phyloP scores from a whole-genome alignment of 1,140 invertebrate species.

The Asbolus verrucosus region DNA sequence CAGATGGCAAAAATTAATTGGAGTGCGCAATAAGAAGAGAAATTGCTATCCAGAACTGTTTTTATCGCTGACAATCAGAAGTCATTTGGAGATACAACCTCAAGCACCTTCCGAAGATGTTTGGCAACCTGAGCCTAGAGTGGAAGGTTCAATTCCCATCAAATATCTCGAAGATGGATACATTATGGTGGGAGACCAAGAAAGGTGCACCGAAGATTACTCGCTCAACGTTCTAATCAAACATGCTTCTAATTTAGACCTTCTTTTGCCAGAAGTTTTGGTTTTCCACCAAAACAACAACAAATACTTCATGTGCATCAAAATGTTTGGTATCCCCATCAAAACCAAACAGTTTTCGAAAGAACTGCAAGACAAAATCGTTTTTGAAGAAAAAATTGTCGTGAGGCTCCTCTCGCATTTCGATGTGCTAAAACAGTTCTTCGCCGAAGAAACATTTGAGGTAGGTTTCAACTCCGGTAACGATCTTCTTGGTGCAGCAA shows the following conservation, averaged over 20 bases:
- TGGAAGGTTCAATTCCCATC: slow-evolving; percentile 31
- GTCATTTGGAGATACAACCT: slow-evolving; percentile 56
- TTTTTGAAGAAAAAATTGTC: slow-evolving; percentile 60
- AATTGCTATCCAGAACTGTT: slow-evolving; percentile 66
- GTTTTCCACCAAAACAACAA: slow-evolving; percentile 56
- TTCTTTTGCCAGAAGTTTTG: slow-evolving; percentile 57
- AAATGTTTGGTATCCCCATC: slow-evolving; percentile 60
- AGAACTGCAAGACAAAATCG: slow-evolving; percentile 54
- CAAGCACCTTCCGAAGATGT: slow-evolving; percentile 2
- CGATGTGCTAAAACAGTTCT: slow-evolving; percentile 55
- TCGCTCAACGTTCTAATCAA: slow-evolving; percentile 57
- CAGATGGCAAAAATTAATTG: slow-evolving; percentile 67
- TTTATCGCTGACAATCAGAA: slow-evolving; percentile 66
- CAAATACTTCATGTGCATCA: slow-evolving; percentile 58
- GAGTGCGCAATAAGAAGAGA: slow-evolving; percentile 66
- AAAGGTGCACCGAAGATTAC: slow-evolving; percentile 42
- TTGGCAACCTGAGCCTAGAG: slow-evolving; percentile 4
- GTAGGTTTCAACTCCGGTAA: slow-evolving; percentile 57
- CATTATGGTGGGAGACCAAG: slow-evolving; percentile 52
- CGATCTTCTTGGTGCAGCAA: slow-evolving; percentile 55
- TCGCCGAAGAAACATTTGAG: slow-evolving; percentile 53
- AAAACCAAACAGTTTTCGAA: slow-evolving; percentile 60
- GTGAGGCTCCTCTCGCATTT: slow-evolving; percentile 57
- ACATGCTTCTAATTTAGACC: slow-evolving; percentile 57
- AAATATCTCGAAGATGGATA: slow-evolving; percentile 59